Percentiles rank a stretch among this genome's conserved stretches.
Conservation (phyloP, 1,140 invertebrate genomes). For the Chymomyza costata region DNA sequence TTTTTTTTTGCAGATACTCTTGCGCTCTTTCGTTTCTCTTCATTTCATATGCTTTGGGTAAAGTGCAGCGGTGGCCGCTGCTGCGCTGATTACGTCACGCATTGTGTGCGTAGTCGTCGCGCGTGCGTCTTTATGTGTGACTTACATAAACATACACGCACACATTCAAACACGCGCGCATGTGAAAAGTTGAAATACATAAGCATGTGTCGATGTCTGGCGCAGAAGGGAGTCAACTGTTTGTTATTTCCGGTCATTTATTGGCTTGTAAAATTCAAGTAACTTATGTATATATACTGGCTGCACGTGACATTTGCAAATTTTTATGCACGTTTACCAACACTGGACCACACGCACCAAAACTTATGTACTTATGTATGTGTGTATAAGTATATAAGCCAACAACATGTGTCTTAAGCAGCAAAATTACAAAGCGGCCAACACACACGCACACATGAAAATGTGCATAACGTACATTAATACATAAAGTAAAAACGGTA, state of each 20-base stretch:
- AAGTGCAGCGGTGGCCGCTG: slow-evolving; percentile 18
- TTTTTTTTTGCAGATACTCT: no score
- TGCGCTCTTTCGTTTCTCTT: background rate
- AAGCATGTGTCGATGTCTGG: slow-evolving; percentile 4
- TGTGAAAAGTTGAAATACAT: no score
- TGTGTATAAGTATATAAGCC: slow-evolving; percentile 1
- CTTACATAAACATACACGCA: no score
- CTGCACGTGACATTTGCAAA: slow-evolving; percentile 1
- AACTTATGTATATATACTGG: no score
- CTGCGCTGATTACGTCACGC: slow-evolving; percentile 34
- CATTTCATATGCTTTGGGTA: slow-evolving; percentile 12
- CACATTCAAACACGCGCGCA: no score
- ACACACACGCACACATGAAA: slow-evolving; percentile 27
- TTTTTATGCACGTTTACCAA: slow-evolving; percentile 12
- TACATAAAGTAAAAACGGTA: slow-evolving; percentile 56
- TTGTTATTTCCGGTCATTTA: slow-evolving; percentile 63
- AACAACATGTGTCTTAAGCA: slow-evolving; percentile 14
- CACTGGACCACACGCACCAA: slow-evolving; percentile 1
- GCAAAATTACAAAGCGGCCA: background rate
- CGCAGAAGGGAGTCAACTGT: slow-evolving; percentile 37
- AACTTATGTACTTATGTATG: background rate
- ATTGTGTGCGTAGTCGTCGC: slow-evolving; percentile 22
- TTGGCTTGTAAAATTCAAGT: no score
- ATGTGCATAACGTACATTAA: slow-evolving; percentile 19
- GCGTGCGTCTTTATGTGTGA: background rate